phyloP scores from a whole-genome alignment of 2,888 invertebrate species.

The Acleris holmiana region DNA sequence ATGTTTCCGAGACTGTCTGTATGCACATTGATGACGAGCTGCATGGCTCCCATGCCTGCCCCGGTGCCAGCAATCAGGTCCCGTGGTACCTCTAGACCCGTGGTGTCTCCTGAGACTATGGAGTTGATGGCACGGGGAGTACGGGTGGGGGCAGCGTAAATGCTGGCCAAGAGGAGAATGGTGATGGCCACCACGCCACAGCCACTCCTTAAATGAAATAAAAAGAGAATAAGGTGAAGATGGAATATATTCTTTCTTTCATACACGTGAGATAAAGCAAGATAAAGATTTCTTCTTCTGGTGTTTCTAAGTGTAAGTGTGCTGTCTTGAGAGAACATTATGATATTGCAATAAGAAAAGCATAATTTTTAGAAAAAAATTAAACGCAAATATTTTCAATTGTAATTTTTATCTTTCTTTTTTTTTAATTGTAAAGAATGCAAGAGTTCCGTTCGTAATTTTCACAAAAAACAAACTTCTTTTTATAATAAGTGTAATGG shows the following conservation, averaged over 20 bases:
- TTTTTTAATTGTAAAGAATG: no score
- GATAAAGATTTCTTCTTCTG: no score
- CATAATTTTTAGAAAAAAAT: no score
- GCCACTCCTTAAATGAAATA: slow-evolving; percentile 56
- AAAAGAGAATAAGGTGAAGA: not conserved
- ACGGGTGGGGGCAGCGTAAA: slow-evolving; percentile 59
- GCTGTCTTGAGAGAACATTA: no score
- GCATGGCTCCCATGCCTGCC: slow-evolving; percentile 64
- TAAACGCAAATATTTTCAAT: no score
- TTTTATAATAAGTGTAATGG: no score
- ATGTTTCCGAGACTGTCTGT: slow-evolving; percentile 76
- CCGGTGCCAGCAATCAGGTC: slow-evolving; percentile 65
- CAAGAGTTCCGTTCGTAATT: no score
- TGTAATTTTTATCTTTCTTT: no score
- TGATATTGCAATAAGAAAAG: no score
- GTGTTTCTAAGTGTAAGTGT: no score
- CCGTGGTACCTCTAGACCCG: slow-evolving; percentile 69
- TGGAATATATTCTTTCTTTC: not conserved
- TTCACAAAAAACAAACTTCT: no score
- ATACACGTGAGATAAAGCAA: no score
- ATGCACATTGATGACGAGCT: slow-evolving; percentile 72
- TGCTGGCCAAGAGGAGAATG: slow-evolving; percentile 48
- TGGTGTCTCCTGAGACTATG: slow-evolving; percentile 66
- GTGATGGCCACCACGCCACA: slow-evolving; percentile 51
- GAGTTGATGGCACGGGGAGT: slow-evolving; percentile 42